Evolutionary conservation across 1,140 invertebrate species (phyloP).

Genomic region (Drosophila sp.): DNA sequence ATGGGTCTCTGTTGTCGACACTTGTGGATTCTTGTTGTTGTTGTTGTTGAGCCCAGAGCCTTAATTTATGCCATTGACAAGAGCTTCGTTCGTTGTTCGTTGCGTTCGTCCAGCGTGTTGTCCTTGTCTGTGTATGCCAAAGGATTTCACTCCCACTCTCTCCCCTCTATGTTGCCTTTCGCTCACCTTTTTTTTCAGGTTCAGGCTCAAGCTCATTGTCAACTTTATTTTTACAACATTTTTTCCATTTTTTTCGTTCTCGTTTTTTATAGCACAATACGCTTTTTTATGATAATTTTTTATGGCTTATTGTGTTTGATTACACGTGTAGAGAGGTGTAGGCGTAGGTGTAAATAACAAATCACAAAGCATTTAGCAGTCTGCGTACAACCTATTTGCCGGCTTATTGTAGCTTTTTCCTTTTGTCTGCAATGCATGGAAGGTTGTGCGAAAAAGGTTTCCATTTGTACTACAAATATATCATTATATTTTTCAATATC

Average conservation of each 20-base stretch:
- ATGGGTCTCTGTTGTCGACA: slow-evolving; percentile 56
- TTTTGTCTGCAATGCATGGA: slow-evolving; percentile 17
- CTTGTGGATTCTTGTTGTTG: slow-evolving; percentile 57
- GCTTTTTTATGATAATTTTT: slow-evolving; percentile 72
- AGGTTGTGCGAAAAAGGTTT: slow-evolving; percentile 31
- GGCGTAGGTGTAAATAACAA: slow-evolving; percentile 42
- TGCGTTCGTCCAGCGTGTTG: slow-evolving; percentile 28
- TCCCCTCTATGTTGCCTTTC: background rate
- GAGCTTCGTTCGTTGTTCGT: slow-evolving; percentile 28
- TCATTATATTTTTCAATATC: too few relatives aligned
- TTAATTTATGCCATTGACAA: slow-evolving; percentile 74
- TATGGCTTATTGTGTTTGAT: slow-evolving; percentile 79
- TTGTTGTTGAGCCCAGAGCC: slow-evolving; percentile 41
- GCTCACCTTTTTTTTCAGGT: slow-evolving; percentile 58
- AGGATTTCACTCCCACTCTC: slow-evolving; percentile 65
- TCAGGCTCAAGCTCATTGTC: slow-evolving; percentile 28
- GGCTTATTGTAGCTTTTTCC: slow-evolving; percentile 38
- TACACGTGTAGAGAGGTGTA: slow-evolving; percentile 55
- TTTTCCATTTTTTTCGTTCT: slow-evolving; percentile 2
- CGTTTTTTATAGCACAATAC: slow-evolving; percentile 24
- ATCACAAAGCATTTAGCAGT: slow-evolving; percentile 41
- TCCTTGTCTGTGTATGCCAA: slow-evolving; percentile 65
- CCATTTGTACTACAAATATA: slow-evolving; percentile 9
- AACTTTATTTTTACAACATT: slow-evolving; percentile 38
- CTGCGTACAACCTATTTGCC: slow-evolving; percentile 45